Evolutionary conservation across 2,797 vertebrate genomes (phyloP).

Genomic region (Eidolon dupreanum): DNA sequence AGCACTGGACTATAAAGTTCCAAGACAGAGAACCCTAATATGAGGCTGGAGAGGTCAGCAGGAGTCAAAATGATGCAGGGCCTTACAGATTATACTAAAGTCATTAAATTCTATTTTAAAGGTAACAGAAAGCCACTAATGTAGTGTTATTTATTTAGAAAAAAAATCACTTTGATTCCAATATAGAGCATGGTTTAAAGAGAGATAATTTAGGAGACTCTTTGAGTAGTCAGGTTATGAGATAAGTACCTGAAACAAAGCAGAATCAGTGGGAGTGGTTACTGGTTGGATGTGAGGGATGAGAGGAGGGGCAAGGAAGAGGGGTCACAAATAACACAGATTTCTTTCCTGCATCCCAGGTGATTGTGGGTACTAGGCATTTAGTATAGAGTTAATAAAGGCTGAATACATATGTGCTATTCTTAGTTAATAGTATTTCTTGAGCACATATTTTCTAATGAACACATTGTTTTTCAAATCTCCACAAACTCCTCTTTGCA

Average conservation of each 20-base stretch:
- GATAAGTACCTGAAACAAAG: neutral
- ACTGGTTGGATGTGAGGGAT: neutral
- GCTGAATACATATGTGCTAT: neutral
- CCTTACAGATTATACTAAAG: neutral
- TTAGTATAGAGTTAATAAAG: neutral
- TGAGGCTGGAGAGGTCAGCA: neutral
- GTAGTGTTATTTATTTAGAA: neutral
- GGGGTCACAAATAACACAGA: neutral
- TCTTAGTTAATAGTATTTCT: neutral
- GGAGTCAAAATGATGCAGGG: neutral
- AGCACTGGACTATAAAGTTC: neutral
- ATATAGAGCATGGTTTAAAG: neutral
- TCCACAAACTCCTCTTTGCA: neutral
- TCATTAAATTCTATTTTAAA: neutral
- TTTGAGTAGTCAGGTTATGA: neutral
- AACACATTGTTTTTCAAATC: neutral
- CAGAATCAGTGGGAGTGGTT: neutral
- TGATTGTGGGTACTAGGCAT: neutral
- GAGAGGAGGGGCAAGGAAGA: neutral
- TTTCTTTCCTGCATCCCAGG: neutral
- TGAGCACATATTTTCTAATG: neutral
- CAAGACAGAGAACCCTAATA: neutral
- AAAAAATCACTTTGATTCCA: constrained; percentile 1
- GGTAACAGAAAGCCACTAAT: neutral
- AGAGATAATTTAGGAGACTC: neutral